Percentiles rank a stretch among this genome's conserved stretches.
Conservation (phyloP, 2,113 vertebrate species). For the Uria aalge region DNA sequence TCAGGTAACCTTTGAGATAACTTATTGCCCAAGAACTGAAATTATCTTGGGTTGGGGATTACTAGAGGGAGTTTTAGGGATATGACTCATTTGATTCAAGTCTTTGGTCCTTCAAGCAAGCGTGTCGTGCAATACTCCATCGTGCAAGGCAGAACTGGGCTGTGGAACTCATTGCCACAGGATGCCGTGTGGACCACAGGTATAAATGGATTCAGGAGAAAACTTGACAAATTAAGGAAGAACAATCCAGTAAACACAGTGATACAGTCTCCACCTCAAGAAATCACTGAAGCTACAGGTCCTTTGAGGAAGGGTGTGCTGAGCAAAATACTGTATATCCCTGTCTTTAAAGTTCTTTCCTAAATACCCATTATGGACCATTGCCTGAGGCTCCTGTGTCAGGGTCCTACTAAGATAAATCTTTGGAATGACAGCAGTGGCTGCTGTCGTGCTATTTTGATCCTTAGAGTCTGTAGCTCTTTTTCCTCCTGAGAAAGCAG, state of each 20-base stretch:
- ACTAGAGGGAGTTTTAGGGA: background rate
- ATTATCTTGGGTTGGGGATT: background rate
- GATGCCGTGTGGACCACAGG: too few species aligned
- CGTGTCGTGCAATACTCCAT: fast-evolving
- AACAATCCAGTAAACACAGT: background rate
- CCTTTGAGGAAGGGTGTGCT: background rate
- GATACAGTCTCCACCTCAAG: background rate
- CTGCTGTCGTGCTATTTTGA: background rate
- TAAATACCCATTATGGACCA: background rate
- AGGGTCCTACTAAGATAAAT: background rate
- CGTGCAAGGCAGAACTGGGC: background rate
- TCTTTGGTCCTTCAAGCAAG: background rate
- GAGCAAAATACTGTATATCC: background rate
- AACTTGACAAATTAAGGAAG: background rate
- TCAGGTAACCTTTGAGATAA: background rate
- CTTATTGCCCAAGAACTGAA: background rate
- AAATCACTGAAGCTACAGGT: background rate
- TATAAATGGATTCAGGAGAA: background rate
- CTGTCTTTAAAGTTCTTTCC: background rate
- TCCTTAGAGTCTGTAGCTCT: background rate
- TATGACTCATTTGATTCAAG: background rate
- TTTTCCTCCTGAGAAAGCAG: background rate
- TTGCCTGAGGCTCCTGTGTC: background rate
- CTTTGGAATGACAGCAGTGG: background rate
- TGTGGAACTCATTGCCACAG: background rate